Conservation (phyloP, 2,113 vertebrate species). For the Pica pica region DNA sequence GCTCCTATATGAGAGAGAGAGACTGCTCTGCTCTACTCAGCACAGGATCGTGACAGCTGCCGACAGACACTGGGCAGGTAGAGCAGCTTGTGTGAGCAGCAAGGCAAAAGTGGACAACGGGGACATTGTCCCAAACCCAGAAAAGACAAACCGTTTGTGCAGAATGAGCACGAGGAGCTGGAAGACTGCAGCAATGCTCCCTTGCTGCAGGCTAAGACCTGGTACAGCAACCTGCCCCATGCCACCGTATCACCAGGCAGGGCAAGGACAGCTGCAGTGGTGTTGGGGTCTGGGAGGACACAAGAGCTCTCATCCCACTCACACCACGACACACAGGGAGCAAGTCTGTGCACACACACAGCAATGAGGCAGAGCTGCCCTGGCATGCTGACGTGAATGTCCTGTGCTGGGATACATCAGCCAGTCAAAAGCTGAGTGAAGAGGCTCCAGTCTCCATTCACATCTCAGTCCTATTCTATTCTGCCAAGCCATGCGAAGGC, state of each 20-base stretch:
- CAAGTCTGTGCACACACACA: accelerated
- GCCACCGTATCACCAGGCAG: background rate
- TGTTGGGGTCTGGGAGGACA: accelerated
- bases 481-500: accelerated
- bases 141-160: background rate
- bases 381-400: accelerated
- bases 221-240: background rate
- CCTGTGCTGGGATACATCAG: accelerated
- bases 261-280: background rate
- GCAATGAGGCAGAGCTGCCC: accelerated
- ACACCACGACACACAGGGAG: accelerated
- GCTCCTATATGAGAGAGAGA: background rate
- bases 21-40: background rate
- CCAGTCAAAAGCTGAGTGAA: background rate
- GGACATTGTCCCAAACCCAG: background rate
- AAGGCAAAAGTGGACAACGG: background rate
- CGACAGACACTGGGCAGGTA: background rate
- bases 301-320: background rate
- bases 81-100: background rate
- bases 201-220: accelerated
- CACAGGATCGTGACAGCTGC: background rate
- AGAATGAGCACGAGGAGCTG: accelerated
- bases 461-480: accelerated
- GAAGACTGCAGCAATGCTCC: accelerated
- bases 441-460: background rate